Evolutionary conservation across 2,113 vertebrate species (phyloP), one percentile per base, ranked within the genome.

Genomic region (Rhinolophus sinicus): DNA sequence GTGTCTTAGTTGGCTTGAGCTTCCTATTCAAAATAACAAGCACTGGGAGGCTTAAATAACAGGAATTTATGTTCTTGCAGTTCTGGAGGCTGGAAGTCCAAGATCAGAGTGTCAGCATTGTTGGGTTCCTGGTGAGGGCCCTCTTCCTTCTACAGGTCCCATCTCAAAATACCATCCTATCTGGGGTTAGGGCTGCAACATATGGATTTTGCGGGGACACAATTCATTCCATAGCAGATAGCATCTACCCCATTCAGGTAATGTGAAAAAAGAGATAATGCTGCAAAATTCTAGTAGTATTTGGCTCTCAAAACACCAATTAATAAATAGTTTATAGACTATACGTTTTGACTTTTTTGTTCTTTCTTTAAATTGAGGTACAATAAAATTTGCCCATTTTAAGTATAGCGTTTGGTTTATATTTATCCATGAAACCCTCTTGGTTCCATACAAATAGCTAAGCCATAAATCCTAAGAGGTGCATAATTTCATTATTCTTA

Each of bases 401-500:
- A 76, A 69, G 50, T 64, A 30, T 0, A 76, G 58, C 30, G 6
- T 4, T 26, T 40, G 35, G n/a, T 35, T 86, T 77, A 22, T 47
- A 50, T 72, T 86, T 94, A 64, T 83, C 83, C 40, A 56, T 72
- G 47, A 90, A 94, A 65, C 21, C 40, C 73, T 86, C 60, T 54
- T 47, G 44, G 47, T 52, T 35, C 12, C 60, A 56, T 21, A 52
- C 40, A 83, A 78, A 89, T 16, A 82, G 67, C 52, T 60, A 65
- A 88, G 77, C 72, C 67, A 78, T 22, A 81, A 75, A 67, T 90
- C 72, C 84, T 94, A 47, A 92, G 81, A 75, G 80, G 73, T 69
- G 6, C 58, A 77, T 91, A 70, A 81, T 76, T 72, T 80, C 91
- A 93, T 93, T 93, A 78, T 69, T 93, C 80, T 85, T 93, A 90